Evolutionary conservation across 1,140 invertebrate genomes (phyloP).

Genomic region (Neodiprion pinetum): DNA sequence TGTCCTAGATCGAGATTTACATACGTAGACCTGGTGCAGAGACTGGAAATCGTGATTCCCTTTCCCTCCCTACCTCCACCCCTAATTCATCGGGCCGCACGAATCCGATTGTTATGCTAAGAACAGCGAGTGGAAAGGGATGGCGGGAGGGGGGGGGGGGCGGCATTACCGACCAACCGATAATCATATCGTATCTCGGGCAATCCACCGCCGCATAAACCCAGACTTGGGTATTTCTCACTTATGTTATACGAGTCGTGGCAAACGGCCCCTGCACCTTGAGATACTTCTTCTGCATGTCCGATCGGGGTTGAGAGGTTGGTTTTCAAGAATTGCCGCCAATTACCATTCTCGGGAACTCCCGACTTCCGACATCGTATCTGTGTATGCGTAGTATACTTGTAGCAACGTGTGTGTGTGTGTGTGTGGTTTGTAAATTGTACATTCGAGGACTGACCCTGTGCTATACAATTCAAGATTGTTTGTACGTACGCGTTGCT

Average conservation of each 20-base stretch:
- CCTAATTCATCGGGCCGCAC: constrained; percentile 19
- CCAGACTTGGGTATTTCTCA: no score
- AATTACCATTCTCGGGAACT: constrained; percentile 1
- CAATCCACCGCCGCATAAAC: no score
- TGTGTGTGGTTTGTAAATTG: no score
- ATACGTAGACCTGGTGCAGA: constrained; percentile 39
- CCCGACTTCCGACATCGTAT: no score
- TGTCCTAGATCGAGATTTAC: constrained; percentile 60
- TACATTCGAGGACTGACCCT: no score
- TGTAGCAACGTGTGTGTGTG: no score
- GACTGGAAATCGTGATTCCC: constrained; percentile 31
- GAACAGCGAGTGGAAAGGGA: background rate
- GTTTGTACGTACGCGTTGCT: no score
- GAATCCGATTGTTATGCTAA: constrained; percentile 30
- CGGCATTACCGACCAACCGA: background rate
- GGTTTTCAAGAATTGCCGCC: background rate
- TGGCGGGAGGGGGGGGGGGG: background rate
- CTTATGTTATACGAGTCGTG: background rate
- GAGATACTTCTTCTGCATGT: no score
- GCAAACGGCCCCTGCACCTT: background rate
- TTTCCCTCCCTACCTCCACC: background rate
- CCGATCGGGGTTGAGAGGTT: background rate
- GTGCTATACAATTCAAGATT: no score
- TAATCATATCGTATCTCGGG: constrained; percentile 1
- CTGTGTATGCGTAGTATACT: no score